Conservation (phyloP, 2,888 invertebrate genomes). For the Sphaerophoria rueppellii region DNA sequence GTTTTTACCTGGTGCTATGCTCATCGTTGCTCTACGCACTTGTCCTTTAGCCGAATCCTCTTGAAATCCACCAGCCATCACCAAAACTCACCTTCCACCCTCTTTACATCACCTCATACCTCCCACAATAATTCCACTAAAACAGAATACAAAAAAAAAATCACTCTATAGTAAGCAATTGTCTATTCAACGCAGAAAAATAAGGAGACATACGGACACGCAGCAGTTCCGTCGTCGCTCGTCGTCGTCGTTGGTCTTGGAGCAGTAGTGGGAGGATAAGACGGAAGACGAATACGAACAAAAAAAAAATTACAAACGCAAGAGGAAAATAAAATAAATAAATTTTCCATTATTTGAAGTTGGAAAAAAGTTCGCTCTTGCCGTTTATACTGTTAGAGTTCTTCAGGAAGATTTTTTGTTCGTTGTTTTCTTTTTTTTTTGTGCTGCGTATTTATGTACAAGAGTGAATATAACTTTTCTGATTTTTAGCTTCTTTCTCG, state of each 20-base stretch:
- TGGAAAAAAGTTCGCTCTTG: conserved; percentile 59
- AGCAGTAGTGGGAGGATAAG: not conserved
- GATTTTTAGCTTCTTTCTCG: conserved; percentile 66
- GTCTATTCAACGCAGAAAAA: conserved; percentile 67
- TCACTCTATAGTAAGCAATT: conserved; percentile 64
- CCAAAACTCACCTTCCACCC: too few relatives aligned
- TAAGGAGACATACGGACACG: conserved; percentile 44
- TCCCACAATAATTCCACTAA: conserved; percentile 11
- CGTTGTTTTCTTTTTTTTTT: not conserved
- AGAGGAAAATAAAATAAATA: conserved; percentile 73
- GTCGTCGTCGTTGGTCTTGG: not conserved
- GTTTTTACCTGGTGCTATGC: conserved; percentile 66
- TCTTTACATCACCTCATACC: too few relatives aligned
- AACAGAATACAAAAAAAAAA: not conserved
- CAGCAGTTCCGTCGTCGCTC: not conserved
- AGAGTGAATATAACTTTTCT: conserved; percentile 72
- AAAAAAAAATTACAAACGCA: conserved; percentile 66
- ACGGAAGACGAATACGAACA: conserved; percentile 29
- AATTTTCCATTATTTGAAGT: conserved; percentile 74
- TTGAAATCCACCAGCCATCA: conserved; percentile 5
- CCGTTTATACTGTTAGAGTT: conserved; percentile 36
- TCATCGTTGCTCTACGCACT: conserved; percentile 59
- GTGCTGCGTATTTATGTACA: conserved; percentile 52
- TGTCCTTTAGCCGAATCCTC: conserved; percentile 44
- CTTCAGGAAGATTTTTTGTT: conserved; percentile 36